Evolutionary conservation across 2,797 vertebrate genomes (phyloP).

Genomic region (Antennarius maculatus): DNA sequence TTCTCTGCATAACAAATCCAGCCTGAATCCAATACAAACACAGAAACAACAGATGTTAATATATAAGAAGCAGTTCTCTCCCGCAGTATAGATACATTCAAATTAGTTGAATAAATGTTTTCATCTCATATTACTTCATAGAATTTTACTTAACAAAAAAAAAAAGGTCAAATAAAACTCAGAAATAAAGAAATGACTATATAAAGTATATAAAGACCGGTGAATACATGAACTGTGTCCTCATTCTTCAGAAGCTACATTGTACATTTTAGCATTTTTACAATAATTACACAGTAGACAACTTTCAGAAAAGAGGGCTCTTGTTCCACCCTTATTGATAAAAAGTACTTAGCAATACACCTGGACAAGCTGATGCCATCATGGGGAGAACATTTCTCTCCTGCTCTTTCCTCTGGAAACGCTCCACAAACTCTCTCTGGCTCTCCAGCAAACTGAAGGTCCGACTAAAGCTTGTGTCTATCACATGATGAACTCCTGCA

Average conservation of each 20-base stretch:
- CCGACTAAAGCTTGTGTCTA: conserved; percentile 92
- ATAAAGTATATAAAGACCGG: background rate
- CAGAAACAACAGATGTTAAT: background rate
- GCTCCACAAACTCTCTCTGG: conserved; percentile 89
- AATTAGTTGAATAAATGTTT: background rate
- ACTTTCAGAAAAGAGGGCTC: background rate
- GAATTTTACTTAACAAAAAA: background rate
- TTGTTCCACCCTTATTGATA: background rate
- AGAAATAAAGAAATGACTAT: no score
- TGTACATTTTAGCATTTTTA: background rate
- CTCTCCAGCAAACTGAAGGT: conserved; percentile 95
- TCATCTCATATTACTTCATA: no score
- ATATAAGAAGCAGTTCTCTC: background rate
- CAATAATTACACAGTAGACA: background rate
- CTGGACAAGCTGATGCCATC: conserved; percentile 94
- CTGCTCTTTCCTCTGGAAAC: conserved; percentile 81
- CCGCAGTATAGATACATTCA: background rate
- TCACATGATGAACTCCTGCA: conserved; percentile 91
- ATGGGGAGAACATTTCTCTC: conserved; percentile 86
- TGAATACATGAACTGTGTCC: background rate
- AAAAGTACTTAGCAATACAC: conserved; percentile 64
- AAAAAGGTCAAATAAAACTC: background rate
- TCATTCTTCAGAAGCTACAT: background rate
- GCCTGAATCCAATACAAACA: conserved; percentile 74
- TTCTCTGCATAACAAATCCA: conserved; percentile 99